Conservation (phyloP, 2,888 invertebrate species). For the Plutella xylostella region DNA sequence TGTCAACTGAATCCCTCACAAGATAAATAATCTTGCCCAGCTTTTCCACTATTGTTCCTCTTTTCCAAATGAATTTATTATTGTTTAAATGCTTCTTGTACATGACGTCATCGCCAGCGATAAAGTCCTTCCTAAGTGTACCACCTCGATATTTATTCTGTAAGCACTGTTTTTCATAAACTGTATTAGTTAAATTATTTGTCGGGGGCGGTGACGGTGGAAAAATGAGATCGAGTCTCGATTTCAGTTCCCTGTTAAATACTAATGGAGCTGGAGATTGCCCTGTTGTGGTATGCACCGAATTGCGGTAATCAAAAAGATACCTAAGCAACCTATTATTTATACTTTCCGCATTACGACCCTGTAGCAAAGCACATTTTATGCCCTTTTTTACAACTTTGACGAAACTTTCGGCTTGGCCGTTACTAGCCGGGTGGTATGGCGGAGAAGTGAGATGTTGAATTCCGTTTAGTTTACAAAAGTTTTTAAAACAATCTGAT, state of each 20-base stretch:
- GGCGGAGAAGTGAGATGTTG: neutral
- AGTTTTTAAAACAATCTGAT: conserved; percentile 8
- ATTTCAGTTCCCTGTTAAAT: neutral
- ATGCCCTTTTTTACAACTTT: conserved; percentile 7
- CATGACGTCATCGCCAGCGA: neutral
- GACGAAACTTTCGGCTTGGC: conserved; percentile 17
- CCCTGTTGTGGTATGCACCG: neutral
- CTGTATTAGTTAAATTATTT: neutral
- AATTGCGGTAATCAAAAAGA: too few relatives aligned
- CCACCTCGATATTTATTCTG: neutral
- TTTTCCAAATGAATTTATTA: neutral
- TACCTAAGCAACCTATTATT: neutral
- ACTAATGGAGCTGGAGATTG: neutral
- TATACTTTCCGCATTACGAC: neutral
- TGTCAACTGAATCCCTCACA: neutral
- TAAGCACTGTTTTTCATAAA: neutral
- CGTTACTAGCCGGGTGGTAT: too few relatives aligned
- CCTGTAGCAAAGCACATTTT: conserved; percentile 10
- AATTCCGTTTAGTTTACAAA: conserved; percentile 3
- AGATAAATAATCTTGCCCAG: neutral
- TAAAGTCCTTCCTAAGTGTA: neutral
- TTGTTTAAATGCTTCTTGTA: neutral
- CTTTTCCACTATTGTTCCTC: neutral
- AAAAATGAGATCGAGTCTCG: neutral
- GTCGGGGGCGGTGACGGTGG: neutral